Evolutionary conservation across 2,113 vertebrate genomes (phyloP).

Genomic region (Pedionomus torquatus): DNA sequence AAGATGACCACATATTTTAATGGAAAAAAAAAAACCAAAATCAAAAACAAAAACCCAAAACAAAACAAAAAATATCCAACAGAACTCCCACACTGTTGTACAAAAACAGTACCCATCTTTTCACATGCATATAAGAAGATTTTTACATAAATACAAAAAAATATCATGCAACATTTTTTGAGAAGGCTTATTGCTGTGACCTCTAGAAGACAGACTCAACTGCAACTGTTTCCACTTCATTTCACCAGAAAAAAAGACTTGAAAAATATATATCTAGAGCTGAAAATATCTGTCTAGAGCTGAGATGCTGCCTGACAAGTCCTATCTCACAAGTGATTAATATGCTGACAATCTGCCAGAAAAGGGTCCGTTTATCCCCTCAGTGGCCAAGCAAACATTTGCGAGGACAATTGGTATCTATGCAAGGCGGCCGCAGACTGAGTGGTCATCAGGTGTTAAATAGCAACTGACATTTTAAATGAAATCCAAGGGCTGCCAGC

Average conservation of each 20-base stretch:
- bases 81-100: not conserved
- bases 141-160: not conserved
- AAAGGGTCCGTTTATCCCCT: not conserved
- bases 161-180: not conserved
- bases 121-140: not conserved
- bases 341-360: not conserved
- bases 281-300: not conserved
- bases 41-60: not conserved
- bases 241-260: not conserved
- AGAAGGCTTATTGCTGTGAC: not conserved
- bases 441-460: constrained; percentile 49
- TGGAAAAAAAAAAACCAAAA: not conserved
- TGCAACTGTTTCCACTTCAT: not conserved
- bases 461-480: constrained; percentile 37
- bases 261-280: not conserved
- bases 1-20: not conserved
- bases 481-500: not conserved
- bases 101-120: not conserved
- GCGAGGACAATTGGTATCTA: not conserved
- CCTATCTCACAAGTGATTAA: not conserved
- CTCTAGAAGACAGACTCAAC: not conserved
- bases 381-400: constrained; percentile 37
- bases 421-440: not conserved
- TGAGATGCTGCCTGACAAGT: not conserved
- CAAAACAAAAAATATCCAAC: not conserved